A percentile compares a stretch with the other conserved stretches of the same genome.
Evolutionary conservation across 2,113 vertebrate genomes (phyloP).

Genomic region (Oryzias curvinotus): DNA sequence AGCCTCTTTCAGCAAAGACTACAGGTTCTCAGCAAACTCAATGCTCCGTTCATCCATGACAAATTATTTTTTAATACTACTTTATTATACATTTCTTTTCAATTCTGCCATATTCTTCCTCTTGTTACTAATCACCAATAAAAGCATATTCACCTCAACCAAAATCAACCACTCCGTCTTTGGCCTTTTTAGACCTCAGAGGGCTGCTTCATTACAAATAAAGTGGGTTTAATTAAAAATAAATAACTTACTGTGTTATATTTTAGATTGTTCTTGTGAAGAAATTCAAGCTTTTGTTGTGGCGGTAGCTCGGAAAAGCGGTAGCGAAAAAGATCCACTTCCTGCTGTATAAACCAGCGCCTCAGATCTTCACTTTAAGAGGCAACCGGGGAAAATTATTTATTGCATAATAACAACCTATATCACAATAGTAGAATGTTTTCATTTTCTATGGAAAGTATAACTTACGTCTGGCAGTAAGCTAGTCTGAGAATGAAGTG

Average conservation of each 20-base stretch:
- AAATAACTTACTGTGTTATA: slow-evolving; percentile 85
- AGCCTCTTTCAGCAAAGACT: too few species aligned
- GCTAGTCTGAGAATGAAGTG: slow-evolving; percentile 97
- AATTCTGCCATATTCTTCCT: too few species aligned
- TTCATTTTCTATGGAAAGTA: background rate
- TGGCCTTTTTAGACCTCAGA: too few species aligned
- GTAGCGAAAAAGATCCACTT: slow-evolving; percentile 92
- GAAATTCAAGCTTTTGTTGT: slow-evolving; percentile 80
- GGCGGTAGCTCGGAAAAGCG: slow-evolving; percentile 81
- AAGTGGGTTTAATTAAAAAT: background rate
- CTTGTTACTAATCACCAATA: too few species aligned
- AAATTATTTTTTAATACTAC: too few species aligned
- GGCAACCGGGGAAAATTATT: slow-evolving; percentile 1
- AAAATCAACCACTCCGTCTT: too few species aligned
- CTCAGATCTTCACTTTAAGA: slow-evolving; percentile 90
- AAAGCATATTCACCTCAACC: too few species aligned
- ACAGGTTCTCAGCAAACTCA: too few species aligned
- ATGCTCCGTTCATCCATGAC: too few species aligned
- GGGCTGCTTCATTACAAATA: background rate
- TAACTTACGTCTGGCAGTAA: slow-evolving; percentile 93
- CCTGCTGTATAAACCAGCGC: slow-evolving; percentile 98
- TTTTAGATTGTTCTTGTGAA: slow-evolving; percentile 83
- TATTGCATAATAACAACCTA: background rate
- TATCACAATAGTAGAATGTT: background rate
- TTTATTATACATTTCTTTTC: too few species aligned